phyloP scores from a whole-genome alignment of 2,113 vertebrate species.

The Diadophis punctatus region DNA sequence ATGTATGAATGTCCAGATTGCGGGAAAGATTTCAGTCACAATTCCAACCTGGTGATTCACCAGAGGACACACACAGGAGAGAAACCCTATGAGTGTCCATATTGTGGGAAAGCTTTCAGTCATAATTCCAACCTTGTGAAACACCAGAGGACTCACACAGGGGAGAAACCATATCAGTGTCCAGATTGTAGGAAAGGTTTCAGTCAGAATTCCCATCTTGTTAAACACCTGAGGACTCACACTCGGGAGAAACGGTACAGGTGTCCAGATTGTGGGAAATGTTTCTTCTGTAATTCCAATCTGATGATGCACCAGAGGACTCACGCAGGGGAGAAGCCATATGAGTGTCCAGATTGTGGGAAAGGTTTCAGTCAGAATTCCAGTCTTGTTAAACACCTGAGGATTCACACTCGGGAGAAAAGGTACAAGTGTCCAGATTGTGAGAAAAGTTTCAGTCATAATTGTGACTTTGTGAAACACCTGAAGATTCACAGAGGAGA shows the following conservation, averaged over 20 bases:
- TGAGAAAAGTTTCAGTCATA: background rate
- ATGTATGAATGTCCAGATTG: no score
- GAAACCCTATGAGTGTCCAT: no score
- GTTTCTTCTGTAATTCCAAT: background rate
- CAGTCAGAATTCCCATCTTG: background rate
- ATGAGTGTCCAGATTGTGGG: background rate
- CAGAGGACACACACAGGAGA: no score
- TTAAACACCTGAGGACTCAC: background rate
- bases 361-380: background rate
- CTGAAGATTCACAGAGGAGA: background rate
- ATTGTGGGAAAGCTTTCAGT: no score
- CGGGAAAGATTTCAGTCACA: background rate
- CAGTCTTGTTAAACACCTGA: background rate
- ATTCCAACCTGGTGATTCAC: background rate
- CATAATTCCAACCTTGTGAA: no score
- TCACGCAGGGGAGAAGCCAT: background rate
- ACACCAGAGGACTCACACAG: background rate
- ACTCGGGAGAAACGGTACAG: background rate
- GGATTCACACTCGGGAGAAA: background rate
- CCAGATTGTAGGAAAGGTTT: background rate
- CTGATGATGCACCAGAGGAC: background rate
- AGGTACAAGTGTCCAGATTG: background rate
- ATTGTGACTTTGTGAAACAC: background rate
- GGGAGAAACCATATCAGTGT: background rate
- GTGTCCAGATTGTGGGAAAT: background rate